phyloP scores from a whole-genome alignment of 2,113 vertebrate species.

The Bagarius yarrelli region DNA sequence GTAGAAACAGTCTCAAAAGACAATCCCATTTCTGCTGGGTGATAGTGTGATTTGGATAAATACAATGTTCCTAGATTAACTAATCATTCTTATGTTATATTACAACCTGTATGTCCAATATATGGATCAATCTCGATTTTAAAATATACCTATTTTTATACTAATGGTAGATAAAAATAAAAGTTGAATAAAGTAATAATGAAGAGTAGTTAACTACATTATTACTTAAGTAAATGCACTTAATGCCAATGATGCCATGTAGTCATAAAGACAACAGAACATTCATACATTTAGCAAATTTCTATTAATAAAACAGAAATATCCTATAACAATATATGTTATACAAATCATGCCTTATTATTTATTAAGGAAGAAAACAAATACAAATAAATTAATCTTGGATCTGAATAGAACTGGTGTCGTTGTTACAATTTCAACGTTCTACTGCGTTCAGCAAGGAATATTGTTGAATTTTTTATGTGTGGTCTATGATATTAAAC shows the following conservation, averaged over 20 bases:
- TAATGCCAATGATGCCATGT: background rate
- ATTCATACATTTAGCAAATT: too few species aligned
- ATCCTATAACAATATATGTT: background rate
- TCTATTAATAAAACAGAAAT: background rate
- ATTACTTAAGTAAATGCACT: background rate
- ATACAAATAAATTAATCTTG: background rate
- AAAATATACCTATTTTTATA: background rate
- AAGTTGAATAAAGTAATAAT: background rate
- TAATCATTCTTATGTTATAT: background rate
- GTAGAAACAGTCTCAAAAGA: background rate
- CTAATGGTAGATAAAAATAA: background rate
- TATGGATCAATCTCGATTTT: too few species aligned
- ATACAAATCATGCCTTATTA: background rate
- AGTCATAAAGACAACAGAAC: background rate
- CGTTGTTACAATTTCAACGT: background rate
- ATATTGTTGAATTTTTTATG: constrained; percentile 11
- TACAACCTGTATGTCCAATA: background rate
- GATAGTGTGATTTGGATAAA: background rate
- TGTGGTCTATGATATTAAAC: constrained; percentile 7
- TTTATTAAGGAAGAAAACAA: background rate
- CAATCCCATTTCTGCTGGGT: background rate
- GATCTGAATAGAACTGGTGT: background rate
- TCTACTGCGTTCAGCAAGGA: background rate
- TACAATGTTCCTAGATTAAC: background rate
- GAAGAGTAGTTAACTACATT: background rate